Evolutionary conservation across 2,888 invertebrate genomes (phyloP).

Genomic region (Pimpla rufipes): DNA sequence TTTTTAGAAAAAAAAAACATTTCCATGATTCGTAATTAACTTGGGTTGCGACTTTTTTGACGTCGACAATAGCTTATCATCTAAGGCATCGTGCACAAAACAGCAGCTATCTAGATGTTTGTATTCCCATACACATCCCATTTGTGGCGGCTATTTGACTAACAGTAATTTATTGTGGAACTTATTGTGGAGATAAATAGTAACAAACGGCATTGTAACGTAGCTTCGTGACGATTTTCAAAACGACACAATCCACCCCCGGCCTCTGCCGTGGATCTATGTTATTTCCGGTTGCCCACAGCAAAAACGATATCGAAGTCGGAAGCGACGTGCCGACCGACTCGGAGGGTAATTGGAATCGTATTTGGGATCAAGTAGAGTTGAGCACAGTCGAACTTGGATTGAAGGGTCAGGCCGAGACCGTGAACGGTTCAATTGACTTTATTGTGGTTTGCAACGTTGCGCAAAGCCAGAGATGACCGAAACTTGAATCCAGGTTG

Average conservation of each 20-base stretch:
- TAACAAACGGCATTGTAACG: not conserved
- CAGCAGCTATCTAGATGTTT: not conserved
- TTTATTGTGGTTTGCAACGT: not conserved
- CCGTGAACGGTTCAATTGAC: not conserved
- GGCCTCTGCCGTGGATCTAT: not conserved
- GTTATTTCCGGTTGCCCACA: not conserved
- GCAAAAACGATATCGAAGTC: not conserved
- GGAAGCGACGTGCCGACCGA: not conserved
- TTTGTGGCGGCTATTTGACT: not conserved
- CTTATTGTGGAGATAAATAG: not conserved
- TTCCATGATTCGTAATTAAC: not conserved
- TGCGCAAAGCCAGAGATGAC: not conserved
- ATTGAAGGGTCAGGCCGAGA: not conserved
- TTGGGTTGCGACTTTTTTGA: not conserved
- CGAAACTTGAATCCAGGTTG: not conserved
- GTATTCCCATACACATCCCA: not conserved
- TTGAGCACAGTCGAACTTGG: not conserved
- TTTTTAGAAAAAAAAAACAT: not conserved
- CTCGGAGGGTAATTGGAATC: not conserved
- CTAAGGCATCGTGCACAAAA: not conserved
- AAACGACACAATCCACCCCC: constrained; percentile 19
- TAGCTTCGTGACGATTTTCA: not conserved
- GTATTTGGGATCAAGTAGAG: not conserved
- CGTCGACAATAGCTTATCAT: not conserved
- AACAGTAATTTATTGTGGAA: not conserved